These are phyloP conservation scores for Diplosoma virens DNA, from an alignment of 23 tunicate genomes.

Conservation along the genomic window DNA sequence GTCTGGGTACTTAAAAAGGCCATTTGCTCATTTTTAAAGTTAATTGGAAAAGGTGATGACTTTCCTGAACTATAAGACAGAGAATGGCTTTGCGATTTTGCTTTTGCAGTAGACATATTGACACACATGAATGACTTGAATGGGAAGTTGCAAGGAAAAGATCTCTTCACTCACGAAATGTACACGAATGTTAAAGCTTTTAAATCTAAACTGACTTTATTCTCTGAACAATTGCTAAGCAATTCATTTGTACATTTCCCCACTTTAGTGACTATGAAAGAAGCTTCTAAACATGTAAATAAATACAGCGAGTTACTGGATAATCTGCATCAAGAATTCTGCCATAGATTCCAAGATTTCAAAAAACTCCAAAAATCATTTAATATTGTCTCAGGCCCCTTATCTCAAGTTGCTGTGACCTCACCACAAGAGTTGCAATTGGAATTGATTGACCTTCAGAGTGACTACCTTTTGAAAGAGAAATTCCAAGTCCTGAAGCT, in stretches of 20 bases:
- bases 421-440: slow-evolving; percentile 17
- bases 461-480: slow-evolving; percentile 27
- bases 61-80: slow-evolving; percentile 26
- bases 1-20: slow-evolving; percentile 22
- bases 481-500: slow-evolving; percentile 28
- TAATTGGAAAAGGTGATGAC: slow-evolving; percentile 21
- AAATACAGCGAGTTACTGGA: slow-evolving; percentile 27
- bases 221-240: slow-evolving; percentile 10
- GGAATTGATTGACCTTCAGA: slow-evolving; percentile 29
- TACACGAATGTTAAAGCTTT: slow-evolving; percentile 18
- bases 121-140: slow-evolving; percentile 32
- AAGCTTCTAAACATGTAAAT: slow-evolving; percentile 20
- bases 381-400: slow-evolving; percentile 3
- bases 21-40: slow-evolving; percentile 27
- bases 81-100: slow-evolving; percentile 29
- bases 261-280: slow-evolving; percentile 25
- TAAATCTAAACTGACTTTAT: slow-evolving; percentile 14
- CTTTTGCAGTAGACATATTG: slow-evolving; percentile 28
- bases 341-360: slow-evolving; percentile 33
- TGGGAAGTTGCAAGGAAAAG: slow-evolving; percentile 27
- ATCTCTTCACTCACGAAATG: slow-evolving; percentile 18
- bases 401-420: slow-evolving; percentile 18
- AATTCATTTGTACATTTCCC: slow-evolving; percentile 23
- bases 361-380: slow-evolving; percentile 14
- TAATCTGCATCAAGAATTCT: slow-evolving; percentile 29